Percentiles rank a stretch among this genome's conserved stretches.
phyloP scores from a whole-genome alignment of 2,888 invertebrate genomes.

The Meteorus cinctellus region DNA sequence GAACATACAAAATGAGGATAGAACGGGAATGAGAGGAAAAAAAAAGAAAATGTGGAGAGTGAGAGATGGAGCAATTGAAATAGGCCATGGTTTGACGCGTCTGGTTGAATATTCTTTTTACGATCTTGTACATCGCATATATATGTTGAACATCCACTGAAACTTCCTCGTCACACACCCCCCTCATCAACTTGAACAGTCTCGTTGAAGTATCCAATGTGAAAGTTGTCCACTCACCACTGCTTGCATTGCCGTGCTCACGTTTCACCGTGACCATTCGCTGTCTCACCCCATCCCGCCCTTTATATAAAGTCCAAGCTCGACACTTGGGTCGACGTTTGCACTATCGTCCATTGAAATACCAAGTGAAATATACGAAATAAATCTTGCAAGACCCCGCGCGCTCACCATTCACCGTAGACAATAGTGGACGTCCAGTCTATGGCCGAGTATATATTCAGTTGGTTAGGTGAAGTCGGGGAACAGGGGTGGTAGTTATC shows the following conservation, averaged over 20 bases:
- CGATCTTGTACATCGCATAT: constrained; percentile 24
- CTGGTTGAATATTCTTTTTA: constrained; percentile 39
- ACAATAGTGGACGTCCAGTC: constrained; percentile 71
- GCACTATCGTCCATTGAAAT: constrained; percentile 72
- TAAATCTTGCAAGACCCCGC: constrained; percentile 72
- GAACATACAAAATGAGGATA: constrained; percentile 20
- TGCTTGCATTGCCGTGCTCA: constrained; percentile 34
- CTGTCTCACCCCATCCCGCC: constrained; percentile 12
- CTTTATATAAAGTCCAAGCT: constrained; percentile 26
- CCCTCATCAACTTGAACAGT: constrained; percentile 25
- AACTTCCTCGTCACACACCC: background rate
- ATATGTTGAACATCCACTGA: constrained; percentile 19
- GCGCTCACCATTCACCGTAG: constrained; percentile 66
- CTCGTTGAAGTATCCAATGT: constrained; percentile 48
- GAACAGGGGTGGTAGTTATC: constrained; percentile 29
- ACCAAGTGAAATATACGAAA: constrained; percentile 74
- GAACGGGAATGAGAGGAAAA: background rate
- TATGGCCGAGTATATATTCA: constrained; percentile 56
- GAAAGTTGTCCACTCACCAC: constrained; percentile 30
- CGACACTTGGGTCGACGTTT: constrained; percentile 58
- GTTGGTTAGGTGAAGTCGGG: constrained; percentile 51
- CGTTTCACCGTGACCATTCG: constrained; percentile 27
- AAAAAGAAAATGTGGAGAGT: background rate
- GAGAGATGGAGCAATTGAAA: background rate
- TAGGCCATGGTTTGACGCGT: background rate